phyloP scores from a whole-genome alignment of 2,888 invertebrate species.

The Lasioglossum marginatum region DNA sequence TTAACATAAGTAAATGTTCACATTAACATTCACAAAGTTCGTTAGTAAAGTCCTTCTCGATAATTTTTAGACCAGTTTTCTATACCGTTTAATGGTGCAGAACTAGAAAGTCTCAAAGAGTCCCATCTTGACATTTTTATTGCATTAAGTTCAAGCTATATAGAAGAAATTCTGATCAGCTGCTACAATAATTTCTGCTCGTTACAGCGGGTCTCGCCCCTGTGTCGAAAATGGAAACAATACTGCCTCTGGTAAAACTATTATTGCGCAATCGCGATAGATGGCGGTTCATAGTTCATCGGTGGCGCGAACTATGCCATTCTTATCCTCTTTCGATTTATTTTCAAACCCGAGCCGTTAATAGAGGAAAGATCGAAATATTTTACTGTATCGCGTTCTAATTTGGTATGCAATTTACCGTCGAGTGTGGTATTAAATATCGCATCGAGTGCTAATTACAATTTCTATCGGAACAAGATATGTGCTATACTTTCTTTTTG shows the following conservation, averaged over 20 bases:
- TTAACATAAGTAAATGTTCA: too few species aligned
- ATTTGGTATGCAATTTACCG: neutral
- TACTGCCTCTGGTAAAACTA: neutral
- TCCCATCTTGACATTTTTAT: too few species aligned
- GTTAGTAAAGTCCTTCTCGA: too few species aligned
- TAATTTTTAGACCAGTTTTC: too few species aligned
- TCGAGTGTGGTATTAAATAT: too few species aligned
- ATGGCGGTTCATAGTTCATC: constrained; percentile 43
- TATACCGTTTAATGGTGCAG: too few species aligned
- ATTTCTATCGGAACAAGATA: neutral
- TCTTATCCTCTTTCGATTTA: constrained; percentile 7
- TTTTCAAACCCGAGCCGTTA: constrained; percentile 26
- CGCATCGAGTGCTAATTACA: neutral
- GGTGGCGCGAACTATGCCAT: constrained; percentile 17
- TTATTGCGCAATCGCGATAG: constrained; percentile 33
- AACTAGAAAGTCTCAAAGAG: too few species aligned
- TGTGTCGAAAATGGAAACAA: neutral
- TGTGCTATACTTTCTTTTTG: neutral
- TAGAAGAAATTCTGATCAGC: too few species aligned
- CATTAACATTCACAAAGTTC: too few species aligned
- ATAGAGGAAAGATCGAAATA: neutral
- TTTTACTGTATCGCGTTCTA: neutral
- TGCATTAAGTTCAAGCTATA: too few species aligned
- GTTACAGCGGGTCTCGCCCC: neutral
- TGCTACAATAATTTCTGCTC: neutral